Base-by-base conservation (phyloP, 2,113 vertebrate species). In the Apeltes quadracus region DNA sequence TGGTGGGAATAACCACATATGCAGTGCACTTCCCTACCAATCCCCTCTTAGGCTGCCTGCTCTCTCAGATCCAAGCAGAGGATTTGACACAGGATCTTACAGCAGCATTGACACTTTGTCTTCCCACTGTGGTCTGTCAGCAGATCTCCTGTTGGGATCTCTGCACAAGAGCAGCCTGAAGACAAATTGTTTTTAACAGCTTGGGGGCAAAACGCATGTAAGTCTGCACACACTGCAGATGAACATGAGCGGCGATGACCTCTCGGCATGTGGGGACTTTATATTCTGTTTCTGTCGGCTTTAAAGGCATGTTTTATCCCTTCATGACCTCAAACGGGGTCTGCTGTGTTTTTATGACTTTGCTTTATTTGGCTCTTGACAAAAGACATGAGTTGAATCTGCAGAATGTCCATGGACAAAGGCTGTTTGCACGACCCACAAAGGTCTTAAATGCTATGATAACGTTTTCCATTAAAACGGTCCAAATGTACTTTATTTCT, bases 1-100 rank as follows among this genome's bases (percentile, higher is more conserved):
- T 48, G 61, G 67, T 79, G 88, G 81, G 83, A 84, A 81, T 88
- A 91, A 89, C 86, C 86, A 79, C 84, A 87, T 84, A 91, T 90
- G 83, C 71, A 85, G 83, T 86, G 69, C 62, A 83, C 76, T 86
- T 74, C 70, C 72, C 55, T 51, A 67, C 74, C 84, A 64, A 76
- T 77, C 80, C 76, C 50, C 70, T 82, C 81, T 75, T 59, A 76
- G 69, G 70, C 82, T 74, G 55, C 43, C 62, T 72, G 81, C 73
- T 62, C 74, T 54, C 75, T 79, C 68, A 50, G 77, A 86, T 84
- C 82, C 80, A 74, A 76, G 79, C 81, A 15, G 75, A 71, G 85
- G 79, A 87, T 91, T 90, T 84, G 74, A 88, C 72, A 82, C 48
- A 44, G 79, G 82, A 85, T 87, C 84, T 89, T 83, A 80, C 75